These are phyloP conservation scores for Pseudochirops corinnae DNA, from an alignment of 2,797 vertebrate species.

Conservation along the genomic window DNA sequence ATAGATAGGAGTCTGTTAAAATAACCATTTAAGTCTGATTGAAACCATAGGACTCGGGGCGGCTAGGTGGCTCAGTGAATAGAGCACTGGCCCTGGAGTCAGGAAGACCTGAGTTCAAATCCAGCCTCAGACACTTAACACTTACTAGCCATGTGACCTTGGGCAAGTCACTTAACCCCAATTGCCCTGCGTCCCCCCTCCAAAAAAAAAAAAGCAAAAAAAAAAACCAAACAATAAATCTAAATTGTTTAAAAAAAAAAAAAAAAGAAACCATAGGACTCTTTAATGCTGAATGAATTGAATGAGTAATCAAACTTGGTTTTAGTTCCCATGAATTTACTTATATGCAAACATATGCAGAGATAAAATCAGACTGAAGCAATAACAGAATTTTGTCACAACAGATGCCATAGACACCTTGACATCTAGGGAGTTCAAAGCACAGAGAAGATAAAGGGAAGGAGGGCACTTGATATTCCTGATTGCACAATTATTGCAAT, in stretches of 20 bases:
- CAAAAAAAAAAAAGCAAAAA: too few species aligned
- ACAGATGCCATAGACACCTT: slow-evolving; percentile 38
- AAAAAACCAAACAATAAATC: too few species aligned
- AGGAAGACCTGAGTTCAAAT: too few species aligned
- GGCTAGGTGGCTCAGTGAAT: too few species aligned
- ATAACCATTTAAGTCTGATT: slow-evolving; percentile 28
- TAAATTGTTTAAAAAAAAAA: too few species aligned
- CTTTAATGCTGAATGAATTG: slow-evolving; percentile 24
- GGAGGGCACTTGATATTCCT: background rate
- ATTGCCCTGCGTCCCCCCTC: too few species aligned
- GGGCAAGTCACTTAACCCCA: too few species aligned
- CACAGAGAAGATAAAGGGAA: slow-evolving; percentile 19
- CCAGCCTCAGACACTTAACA: too few species aligned
- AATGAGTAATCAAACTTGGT: slow-evolving; percentile 37
- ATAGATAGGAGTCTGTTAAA: slow-evolving; percentile 36
- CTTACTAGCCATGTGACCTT: too few species aligned
- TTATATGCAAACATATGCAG: slow-evolving; percentile 36
- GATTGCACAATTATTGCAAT: slow-evolving; percentile 38
- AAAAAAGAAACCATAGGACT: background rate
- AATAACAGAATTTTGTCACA: slow-evolving; percentile 18
- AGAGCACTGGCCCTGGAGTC: too few species aligned
- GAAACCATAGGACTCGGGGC: slow-evolving; percentile 15
- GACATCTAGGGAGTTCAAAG: slow-evolving; percentile 47
- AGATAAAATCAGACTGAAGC: slow-evolving; percentile 45
- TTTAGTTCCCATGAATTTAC: slow-evolving; percentile 37